Evolutionary conservation across 2,113 vertebrate species (phyloP).

Genomic region (Gymnocephalus cernua): DNA sequence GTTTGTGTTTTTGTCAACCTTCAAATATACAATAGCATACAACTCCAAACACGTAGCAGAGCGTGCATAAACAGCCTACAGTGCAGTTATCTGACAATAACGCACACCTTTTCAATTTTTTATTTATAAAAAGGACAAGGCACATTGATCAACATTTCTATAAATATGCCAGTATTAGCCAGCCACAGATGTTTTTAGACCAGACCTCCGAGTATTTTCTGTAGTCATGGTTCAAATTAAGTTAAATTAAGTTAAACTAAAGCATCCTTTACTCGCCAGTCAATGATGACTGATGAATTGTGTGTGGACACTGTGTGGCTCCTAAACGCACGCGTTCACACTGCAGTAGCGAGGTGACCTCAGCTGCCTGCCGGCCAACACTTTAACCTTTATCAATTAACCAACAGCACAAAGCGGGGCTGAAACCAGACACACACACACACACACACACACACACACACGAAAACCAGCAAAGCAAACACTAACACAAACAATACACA

Average conservation of each 20-base stretch:
- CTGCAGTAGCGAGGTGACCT: constrained; percentile 50
- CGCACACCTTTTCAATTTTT: too few relatives aligned
- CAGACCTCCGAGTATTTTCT: too few relatives aligned
- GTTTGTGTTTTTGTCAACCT: too few relatives aligned
- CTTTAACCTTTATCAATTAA: constrained; percentile 84
- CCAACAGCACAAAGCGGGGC: constrained; percentile 75
- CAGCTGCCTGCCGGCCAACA: constrained; percentile 43
- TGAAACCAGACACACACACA: constrained; percentile 69
- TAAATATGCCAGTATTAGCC: too few relatives aligned
- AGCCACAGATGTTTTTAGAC: too few relatives aligned
- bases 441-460: constrained; percentile 33
- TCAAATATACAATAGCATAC: too few relatives aligned
- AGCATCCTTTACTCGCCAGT: background rate
- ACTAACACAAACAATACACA: constrained; percentile 14
- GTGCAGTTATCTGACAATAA: too few relatives aligned
- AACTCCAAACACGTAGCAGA: too few relatives aligned
- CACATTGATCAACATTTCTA: too few relatives aligned
- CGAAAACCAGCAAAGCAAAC: constrained; percentile 1
- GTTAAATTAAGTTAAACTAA: background rate
- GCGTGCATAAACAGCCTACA: too few relatives aligned
- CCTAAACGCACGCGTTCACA: background rate
- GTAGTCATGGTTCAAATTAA: too few relatives aligned
- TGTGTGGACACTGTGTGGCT: background rate
- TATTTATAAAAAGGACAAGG: too few relatives aligned
- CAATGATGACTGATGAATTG: background rate